phyloP scores from a whole-genome alignment of 1,140 invertebrate species.

The Dysdera silvatica region DNA sequence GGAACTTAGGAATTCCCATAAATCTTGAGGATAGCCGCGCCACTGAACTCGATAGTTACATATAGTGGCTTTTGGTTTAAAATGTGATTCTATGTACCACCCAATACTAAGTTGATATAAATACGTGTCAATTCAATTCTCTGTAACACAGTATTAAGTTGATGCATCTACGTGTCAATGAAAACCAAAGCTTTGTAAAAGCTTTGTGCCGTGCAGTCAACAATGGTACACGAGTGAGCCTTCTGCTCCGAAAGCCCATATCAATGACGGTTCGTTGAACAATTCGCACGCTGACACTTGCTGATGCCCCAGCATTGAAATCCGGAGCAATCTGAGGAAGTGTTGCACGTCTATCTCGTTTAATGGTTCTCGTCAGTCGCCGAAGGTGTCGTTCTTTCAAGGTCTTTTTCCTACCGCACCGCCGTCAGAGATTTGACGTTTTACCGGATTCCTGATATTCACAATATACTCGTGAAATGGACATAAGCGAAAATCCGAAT shows the following conservation, averaged over 20 bases:
- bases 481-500: background rate
- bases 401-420: background rate
- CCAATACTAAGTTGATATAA: no score
- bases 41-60: no score
- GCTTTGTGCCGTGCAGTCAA: background rate
- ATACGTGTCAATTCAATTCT: no score
- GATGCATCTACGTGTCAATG: no score
- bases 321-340: background rate
- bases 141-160: no score
- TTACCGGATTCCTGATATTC: constrained; percentile 72
- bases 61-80: no score
- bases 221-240: background rate
- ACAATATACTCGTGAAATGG: constrained; percentile 55
- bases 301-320: background rate
- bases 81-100: no score
- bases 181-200: no score
- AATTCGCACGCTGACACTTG: background rate
- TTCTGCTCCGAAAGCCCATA: background rate
- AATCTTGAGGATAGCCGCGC: no score
- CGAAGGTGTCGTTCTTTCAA: background rate
- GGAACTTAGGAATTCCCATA: no score
- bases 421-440: constrained; percentile 36
- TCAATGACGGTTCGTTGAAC: background rate
- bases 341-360: background rate
- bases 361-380: background rate